Evolutionary conservation across 1,140 invertebrate species (phyloP).

Genomic region (Scaptomyza pallida): DNA sequence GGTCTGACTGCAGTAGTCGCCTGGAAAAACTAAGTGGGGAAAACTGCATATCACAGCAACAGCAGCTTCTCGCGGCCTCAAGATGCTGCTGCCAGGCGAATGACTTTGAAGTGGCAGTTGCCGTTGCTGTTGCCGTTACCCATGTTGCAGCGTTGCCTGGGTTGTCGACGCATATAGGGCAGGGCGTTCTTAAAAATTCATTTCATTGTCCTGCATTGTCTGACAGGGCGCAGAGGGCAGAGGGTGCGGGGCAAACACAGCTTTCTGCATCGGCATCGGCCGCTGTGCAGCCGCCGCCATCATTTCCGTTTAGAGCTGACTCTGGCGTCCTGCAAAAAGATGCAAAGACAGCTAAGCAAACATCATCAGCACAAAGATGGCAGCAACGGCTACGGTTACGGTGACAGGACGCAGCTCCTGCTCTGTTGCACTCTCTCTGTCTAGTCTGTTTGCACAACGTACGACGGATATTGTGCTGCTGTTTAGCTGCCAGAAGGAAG

Average conservation of each 20-base stretch:
- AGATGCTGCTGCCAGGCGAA: conserved; percentile 71
- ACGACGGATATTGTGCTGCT: conserved; percentile 79
- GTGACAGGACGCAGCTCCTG: conserved; percentile 22
- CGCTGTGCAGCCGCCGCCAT: conserved; percentile 74
- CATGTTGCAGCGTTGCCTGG: not conserved
- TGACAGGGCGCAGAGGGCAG: conserved; percentile 50
- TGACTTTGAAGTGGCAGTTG: conserved; percentile 75
- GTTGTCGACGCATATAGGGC: conserved; percentile 73
- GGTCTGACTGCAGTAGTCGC: conserved; percentile 8
- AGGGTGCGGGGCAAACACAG: conserved; percentile 70
- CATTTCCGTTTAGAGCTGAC: conserved; percentile 80
- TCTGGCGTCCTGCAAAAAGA: conserved; percentile 73
- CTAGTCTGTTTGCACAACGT: conserved; percentile 70
- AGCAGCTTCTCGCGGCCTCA: conserved; percentile 46
- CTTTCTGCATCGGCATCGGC: conserved; percentile 71
- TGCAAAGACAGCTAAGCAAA: conserved; percentile 83
- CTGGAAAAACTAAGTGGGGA: conserved; percentile 48
- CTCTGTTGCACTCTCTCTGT: conserved; percentile 20
- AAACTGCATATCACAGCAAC: conserved; percentile 73
- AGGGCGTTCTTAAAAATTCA: conserved; percentile 81
- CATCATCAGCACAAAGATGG: conserved; percentile 81
- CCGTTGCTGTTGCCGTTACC: not conserved
- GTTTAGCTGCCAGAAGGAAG: conserved; percentile 68
- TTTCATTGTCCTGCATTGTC: conserved; percentile 81
- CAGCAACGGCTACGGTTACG: conserved; percentile 33